A percentile compares a stretch with the other conserved stretches of the same genome.
These are phyloP conservation scores for Colaptes auratus DNA, from an alignment of 2,113 vertebrate species.

Conservation along the genomic window DNA sequence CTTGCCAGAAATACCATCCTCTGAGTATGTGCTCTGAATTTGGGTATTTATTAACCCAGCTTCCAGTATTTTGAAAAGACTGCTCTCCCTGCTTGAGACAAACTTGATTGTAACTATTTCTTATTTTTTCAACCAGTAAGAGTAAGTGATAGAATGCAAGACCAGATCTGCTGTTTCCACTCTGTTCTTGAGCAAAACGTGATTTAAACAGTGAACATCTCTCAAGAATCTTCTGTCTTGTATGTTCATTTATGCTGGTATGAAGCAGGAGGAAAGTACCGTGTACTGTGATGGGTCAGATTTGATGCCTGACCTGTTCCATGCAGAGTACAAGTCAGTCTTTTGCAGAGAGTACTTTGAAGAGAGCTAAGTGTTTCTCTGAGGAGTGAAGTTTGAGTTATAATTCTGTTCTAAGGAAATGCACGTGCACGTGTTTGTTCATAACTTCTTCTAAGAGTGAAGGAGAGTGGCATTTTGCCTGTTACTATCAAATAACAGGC, in stretches of 20 bases:
- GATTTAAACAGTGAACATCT: not conserved
- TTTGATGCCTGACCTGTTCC: not conserved
- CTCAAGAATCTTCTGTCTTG: not conserved
- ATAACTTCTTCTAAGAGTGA: not conserved
- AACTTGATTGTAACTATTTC: not conserved
- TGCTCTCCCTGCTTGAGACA: not conserved
- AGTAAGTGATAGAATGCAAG: not conserved
- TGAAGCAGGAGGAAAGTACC: not conserved
- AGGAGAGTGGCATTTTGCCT: not conserved
- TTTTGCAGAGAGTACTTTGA: not conserved
- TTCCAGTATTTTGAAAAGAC: not conserved
- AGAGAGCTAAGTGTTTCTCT: not conserved
- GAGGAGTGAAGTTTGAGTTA: not conserved
- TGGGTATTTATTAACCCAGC: not conserved
- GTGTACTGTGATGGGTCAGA: not conserved
- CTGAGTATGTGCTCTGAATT: not conserved
- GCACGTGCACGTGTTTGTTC: not conserved
- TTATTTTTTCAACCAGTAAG: not conserved
- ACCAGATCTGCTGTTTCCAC: not conserved
- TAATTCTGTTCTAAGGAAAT: not conserved
- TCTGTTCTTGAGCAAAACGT: not conserved
- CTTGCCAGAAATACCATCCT: constrained; percentile 8
- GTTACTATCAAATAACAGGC: not conserved
- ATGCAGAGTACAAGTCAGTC: not conserved
- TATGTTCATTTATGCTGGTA: not conserved